Evolutionary conservation across 2,113 vertebrate species (phyloP).

Genomic region (Pyxicephalus adspersus): DNA sequence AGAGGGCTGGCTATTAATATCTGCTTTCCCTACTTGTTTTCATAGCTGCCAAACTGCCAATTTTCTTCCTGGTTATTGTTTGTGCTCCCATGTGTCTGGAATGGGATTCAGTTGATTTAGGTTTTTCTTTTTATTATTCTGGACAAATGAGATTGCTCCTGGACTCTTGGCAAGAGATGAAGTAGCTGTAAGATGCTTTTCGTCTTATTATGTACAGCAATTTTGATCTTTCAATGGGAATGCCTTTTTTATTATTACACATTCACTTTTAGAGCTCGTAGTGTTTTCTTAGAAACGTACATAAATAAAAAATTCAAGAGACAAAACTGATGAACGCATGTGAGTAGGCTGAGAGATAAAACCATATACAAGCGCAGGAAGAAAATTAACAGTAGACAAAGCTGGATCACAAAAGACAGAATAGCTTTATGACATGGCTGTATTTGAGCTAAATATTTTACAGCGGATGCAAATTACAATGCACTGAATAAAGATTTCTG

Average conservation of each 20-base stretch:
- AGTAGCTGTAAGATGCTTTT: conserved; percentile 12
- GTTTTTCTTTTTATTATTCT: conserved; percentile 26
- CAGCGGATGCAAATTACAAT: neutral
- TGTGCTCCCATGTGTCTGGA: conserved; percentile 31
- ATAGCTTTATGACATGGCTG: neutral
- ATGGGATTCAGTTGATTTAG: conserved; percentile 31
- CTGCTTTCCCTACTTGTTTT: conserved; percentile 47
- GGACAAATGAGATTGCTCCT: conserved; percentile 29
- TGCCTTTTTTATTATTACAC: conserved; percentile 48
- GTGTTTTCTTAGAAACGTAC: conserved; percentile 8
- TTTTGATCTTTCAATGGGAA: conserved; percentile 10
- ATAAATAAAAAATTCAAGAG: conserved; percentile 43
- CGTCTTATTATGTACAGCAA: conserved; percentile 23
- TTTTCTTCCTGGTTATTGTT: conserved; percentile 46
- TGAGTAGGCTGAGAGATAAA: conserved; percentile 1
- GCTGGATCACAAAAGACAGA: neutral
- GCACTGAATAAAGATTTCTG: neutral
- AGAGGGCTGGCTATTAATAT: conserved; percentile 48
- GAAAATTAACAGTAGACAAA: conserved; percentile 7
- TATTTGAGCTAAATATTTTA: conserved; percentile 17
- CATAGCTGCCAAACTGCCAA: conserved; percentile 50
- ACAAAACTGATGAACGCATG: conserved; percentile 3
- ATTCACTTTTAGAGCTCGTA: conserved; percentile 25
- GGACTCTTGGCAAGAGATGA: conserved; percentile 29
- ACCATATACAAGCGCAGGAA: neutral